A percentile compares a stretch with the other conserved stretches of the same genome.
These are phyloP conservation scores for Eciton burchellii DNA, from an alignment of 1,140 invertebrate species.

Conservation along the genomic window DNA sequence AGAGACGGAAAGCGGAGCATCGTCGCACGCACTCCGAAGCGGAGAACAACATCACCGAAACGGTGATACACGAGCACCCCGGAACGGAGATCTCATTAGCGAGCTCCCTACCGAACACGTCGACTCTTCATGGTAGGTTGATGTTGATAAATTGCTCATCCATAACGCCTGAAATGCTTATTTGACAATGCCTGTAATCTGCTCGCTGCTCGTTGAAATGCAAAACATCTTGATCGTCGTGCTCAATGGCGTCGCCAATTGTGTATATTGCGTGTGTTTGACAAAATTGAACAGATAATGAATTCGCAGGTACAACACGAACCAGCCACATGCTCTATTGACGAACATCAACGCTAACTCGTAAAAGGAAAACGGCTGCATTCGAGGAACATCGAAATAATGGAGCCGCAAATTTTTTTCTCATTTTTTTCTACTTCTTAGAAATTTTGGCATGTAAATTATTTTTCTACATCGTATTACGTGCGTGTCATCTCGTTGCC, in stretches of 20 bases:
- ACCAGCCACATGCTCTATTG: constrained; percentile 73
- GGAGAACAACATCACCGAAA: constrained; percentile 79
- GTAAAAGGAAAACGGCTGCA: constrained; percentile 7
- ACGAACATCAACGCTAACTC: neutral
- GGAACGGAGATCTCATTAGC: constrained; percentile 59
- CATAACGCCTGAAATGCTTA: no score
- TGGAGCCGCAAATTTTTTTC: neutral
- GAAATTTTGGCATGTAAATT: constrained; percentile 13
- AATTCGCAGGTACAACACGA: constrained; percentile 59
- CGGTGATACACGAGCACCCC: constrained; percentile 79
- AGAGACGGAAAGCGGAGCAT: constrained; percentile 68
- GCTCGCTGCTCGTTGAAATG: neutral
- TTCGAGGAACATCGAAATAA: neutral
- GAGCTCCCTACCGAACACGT: constrained; percentile 63
- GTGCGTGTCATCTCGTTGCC: constrained; percentile 69
- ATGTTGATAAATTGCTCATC: no score
- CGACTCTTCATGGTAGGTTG: constrained; percentile 66
- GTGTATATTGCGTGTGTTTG: neutral
- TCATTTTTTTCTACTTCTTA: neutral
- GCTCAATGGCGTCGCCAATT: neutral
- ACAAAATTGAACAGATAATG: constrained; percentile 24
- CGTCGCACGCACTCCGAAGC: constrained; percentile 74
- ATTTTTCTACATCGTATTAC: neutral
- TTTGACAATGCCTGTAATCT: neutral
- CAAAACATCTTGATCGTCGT: neutral